Evolutionary conservation across 2,113 vertebrate genomes (phyloP), one percentile per base, ranked within the genome.

Genomic region (Oreotrochilus melanogaster): DNA sequence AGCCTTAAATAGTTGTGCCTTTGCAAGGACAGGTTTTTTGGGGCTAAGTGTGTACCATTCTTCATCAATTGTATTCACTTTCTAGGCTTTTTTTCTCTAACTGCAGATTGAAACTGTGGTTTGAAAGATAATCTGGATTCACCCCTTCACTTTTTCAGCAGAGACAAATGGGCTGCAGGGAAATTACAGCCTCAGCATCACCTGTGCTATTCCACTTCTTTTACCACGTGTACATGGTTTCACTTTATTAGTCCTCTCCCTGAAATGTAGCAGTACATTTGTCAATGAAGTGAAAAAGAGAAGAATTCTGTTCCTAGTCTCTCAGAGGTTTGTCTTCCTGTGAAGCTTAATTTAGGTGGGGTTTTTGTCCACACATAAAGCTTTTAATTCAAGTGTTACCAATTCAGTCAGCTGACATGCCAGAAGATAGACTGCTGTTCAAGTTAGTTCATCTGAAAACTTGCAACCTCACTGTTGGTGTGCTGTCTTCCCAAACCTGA

Each of bases 61-160:
- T 48, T 89, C 37, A 30, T 70, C 78, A 74, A 53, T 76, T 85
- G 23, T 89, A 43, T 1, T 88, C 47, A 47, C 37, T 70, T 93
- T 85, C 71, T 62, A 65, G 58, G 25, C 31, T 83, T 9, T 69
- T 85, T 78, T 84, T 92, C 57, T 81, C 28, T 67, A 73, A 21
- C 58, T 82, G 28, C 62, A 89, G 64, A 88, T 89, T 51, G 70
- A 67, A 51, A 60, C 33, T 48, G 62, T 69, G 58, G 22, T 69
- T 75, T 91, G 43, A 94, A 89, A 64, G 61, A 43, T 70, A 92
- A 79, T 90, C n/a, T 82, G 83, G 27, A 76, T 93, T 96, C 37
- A 57, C 35, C 85, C 30, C 54, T 90, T 78, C 3, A 1, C 47
- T 85, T 87, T 89, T 86, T 61, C 37, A 88, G 78, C 74, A 85